phyloP scores from a whole-genome alignment of 2,113 vertebrate species.

The Zosterops pallidus region DNA sequence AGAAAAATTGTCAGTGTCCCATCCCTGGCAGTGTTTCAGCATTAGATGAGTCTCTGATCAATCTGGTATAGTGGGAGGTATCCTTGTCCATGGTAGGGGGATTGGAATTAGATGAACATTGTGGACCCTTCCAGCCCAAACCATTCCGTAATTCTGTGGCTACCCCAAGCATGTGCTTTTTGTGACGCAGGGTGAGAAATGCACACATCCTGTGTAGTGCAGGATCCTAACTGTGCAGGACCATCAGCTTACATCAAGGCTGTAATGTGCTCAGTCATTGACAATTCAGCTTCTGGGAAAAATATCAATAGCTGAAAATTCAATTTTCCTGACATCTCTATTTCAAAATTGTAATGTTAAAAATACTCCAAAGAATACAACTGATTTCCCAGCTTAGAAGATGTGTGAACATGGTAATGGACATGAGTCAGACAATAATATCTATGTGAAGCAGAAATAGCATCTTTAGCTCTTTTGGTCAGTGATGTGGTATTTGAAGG shows the following conservation, averaged over 20 bases:
- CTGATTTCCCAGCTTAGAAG: neutral
- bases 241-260: neutral
- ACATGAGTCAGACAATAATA: neutral
- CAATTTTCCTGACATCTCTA: neutral
- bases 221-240: neutral
- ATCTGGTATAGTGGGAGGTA: neutral
- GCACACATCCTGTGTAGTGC: neutral
- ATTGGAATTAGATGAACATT: neutral
- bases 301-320: neutral
- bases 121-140: neutral
- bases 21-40: neutral
- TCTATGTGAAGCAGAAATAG: neutral
- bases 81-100: too few species aligned
- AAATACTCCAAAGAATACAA: neutral
- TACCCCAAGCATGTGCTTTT: accelerated
- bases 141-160: neutral
- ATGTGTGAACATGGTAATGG: neutral
- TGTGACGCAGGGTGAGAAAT: neutral
- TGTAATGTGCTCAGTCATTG: neutral
- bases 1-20: neutral
- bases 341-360: neutral
- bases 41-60: neutral
- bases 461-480: neutral
- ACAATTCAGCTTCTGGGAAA: neutral
- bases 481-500: neutral